Evolutionary conservation across 2,113 vertebrate genomes (phyloP).

Genomic region (Elgaria multicarinata): DNA sequence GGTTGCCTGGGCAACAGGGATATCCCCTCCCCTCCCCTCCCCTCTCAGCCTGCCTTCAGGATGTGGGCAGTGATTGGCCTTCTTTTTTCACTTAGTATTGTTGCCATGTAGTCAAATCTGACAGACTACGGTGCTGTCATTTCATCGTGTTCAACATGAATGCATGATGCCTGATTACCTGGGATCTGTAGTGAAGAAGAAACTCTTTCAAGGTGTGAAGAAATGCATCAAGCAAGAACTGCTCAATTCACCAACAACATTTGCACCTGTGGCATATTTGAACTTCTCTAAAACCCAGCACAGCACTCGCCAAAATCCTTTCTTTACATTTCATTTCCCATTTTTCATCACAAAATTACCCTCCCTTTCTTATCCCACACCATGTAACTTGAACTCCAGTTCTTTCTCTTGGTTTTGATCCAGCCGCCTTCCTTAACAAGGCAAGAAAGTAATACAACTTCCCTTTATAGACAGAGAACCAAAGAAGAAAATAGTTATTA

Average conservation of each 20-base stretch:
- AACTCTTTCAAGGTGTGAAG: neutral
- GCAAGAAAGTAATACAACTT: neutral
- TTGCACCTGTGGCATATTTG: too few relatives aligned
- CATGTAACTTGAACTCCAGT: neutral
- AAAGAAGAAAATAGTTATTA: neutral
- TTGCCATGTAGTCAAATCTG: neutral
- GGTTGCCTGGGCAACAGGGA: neutral
- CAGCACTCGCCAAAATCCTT: neutral
- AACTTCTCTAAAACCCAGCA: neutral
- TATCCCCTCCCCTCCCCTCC: neutral
- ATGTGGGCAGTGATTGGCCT: neutral
- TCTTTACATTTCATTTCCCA: neutral
- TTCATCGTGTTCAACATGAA: neutral
- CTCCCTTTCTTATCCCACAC: neutral
- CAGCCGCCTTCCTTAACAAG: neutral
- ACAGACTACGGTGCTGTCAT: too few relatives aligned
- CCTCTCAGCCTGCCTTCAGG: neutral
- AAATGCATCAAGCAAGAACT: neutral
- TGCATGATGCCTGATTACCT: neutral
- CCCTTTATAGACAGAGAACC: neutral
- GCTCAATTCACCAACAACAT: neutral
- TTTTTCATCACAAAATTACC: neutral
- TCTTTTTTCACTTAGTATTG: neutral
- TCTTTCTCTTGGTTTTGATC: neutral
- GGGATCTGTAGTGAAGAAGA: neutral